These are phyloP conservation scores for Odontomachus brunneus DNA, from an alignment of 1,140 invertebrate species.

Conservation along the genomic window DNA sequence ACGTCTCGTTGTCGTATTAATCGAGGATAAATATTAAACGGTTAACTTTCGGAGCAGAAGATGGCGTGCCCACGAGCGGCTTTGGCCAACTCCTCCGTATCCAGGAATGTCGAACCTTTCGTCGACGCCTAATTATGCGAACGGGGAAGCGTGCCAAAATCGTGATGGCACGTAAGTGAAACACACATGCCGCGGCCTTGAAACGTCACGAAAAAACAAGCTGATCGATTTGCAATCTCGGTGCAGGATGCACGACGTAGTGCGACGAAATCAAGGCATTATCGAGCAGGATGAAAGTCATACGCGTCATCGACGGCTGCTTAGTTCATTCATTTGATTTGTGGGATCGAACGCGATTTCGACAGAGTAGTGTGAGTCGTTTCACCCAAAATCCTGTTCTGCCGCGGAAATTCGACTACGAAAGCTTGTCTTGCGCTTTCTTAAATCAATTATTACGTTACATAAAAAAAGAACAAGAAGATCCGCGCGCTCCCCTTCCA, in stretches of 20 bases:
- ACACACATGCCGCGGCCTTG: slow-evolving; percentile 52
- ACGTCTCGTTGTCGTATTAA: slow-evolving; percentile 39
- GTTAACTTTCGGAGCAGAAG: not conserved
- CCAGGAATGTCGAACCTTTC: slow-evolving; percentile 64
- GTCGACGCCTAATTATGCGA: slow-evolving; percentile 64
- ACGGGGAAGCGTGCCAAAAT: slow-evolving; percentile 67
- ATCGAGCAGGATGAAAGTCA: not conserved
- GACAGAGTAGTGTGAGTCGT: no score
- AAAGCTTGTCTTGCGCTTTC: not conserved
- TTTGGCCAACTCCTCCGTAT: slow-evolving; percentile 49
- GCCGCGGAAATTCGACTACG: not conserved
- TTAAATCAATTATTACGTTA: not conserved
- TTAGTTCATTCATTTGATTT: not conserved
- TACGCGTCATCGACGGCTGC: no score
- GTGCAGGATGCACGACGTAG: not conserved
- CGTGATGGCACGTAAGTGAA: slow-evolving; percentile 40
- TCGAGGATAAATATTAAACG: slow-evolving; percentile 47
- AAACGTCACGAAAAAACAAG: slow-evolving; percentile 58
- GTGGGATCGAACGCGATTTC: no score
- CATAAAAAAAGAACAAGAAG: not conserved
- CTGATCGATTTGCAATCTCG: slow-evolving; percentile 18
- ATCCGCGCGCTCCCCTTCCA: not conserved
- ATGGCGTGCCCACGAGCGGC: not conserved
- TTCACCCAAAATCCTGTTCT: no score
- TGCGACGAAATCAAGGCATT: not conserved